phyloP scores from a whole-genome alignment of 2,888 invertebrate species.

The Calliopum simillimum region DNA sequence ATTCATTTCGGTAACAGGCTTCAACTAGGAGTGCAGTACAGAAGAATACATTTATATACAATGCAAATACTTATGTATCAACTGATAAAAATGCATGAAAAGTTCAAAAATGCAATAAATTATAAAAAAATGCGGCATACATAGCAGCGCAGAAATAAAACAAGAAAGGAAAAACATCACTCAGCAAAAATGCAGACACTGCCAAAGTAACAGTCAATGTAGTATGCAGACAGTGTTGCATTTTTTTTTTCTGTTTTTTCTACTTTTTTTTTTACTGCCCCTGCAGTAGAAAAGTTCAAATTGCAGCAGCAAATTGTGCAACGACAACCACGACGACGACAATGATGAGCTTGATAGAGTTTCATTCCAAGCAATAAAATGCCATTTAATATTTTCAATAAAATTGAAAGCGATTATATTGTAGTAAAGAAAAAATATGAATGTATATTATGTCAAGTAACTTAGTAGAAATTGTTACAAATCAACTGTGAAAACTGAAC shows the following conservation, averaged over 20 bases:
- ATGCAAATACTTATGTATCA: constrained; percentile 19
- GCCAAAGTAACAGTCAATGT: neutral
- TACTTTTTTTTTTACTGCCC: too few species aligned
- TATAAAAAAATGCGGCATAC: neutral
- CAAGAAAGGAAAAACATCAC: neutral
- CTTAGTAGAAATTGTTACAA: neutral
- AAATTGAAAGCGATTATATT: neutral
- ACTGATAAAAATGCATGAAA: constrained; percentile 26
- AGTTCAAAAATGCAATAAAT: constrained; percentile 32
- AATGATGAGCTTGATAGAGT: neutral
- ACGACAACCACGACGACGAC: neutral
- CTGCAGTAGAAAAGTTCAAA: neutral
- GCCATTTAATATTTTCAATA: constrained; percentile 28
- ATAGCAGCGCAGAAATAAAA: neutral
- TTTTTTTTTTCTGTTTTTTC: too few species aligned
- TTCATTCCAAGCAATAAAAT: constrained; percentile 27
- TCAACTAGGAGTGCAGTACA: neutral
- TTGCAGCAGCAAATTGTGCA: constrained; percentile 7
- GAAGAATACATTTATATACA: neutral
- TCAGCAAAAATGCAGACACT: neutral
- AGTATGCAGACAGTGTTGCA: constrained; percentile 2
- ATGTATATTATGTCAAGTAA: neutral
- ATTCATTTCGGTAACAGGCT: neutral
- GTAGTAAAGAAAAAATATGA: neutral
- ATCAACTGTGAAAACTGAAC: constrained; percentile 32